Conservation (phyloP, 2,113 vertebrate genomes). For the Solenodon paradoxus region DNA sequence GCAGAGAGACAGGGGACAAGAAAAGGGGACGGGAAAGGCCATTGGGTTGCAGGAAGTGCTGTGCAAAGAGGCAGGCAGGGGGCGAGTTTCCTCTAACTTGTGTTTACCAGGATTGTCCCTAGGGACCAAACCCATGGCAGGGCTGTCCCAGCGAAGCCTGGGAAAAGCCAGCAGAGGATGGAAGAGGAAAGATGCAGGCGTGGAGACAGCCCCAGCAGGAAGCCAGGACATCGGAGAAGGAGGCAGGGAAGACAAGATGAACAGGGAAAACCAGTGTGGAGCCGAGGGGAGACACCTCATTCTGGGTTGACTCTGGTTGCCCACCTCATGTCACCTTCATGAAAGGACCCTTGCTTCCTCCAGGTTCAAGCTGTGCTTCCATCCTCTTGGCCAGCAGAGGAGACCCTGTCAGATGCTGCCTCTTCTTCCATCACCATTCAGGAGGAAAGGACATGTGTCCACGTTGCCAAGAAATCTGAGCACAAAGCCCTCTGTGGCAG, state of each 20-base stretch:
- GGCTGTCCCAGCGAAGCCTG: background rate
- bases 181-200: background rate
- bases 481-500: background rate
- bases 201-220: background rate
- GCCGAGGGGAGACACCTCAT: background rate
- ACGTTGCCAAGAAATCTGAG: background rate
- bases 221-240: background rate
- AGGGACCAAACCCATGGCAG: background rate
- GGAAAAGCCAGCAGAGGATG: background rate
- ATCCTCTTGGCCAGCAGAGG: background rate
- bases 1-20: background rate
- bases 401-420: background rate
- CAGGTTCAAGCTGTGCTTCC: background rate
- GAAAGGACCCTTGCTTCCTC: background rate
- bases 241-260: background rate
- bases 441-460: background rate
- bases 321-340: background rate
- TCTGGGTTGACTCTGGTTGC: background rate
- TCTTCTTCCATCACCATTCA: background rate
- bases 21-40: no score
- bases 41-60: background rate
- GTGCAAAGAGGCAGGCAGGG: no score
- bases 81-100: background rate
- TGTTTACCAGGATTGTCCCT: background rate
- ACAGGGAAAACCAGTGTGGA: background rate